Conservation (phyloP, 2,888 invertebrate genomes). For the Euproctis similis region DNA sequence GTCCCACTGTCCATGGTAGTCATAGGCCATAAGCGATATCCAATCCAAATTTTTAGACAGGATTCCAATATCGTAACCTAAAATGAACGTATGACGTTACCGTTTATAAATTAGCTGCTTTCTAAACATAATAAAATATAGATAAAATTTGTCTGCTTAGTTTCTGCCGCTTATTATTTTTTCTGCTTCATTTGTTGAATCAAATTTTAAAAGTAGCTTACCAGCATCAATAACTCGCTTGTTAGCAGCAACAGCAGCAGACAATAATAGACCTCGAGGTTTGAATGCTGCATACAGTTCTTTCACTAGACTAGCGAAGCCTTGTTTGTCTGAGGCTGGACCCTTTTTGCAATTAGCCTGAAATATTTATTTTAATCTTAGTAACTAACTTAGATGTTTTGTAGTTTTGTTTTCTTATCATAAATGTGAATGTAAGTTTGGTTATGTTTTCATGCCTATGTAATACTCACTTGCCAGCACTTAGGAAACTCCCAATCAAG, state of each 20-base stretch:
- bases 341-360: conserved; percentile 89
- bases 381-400: too few species aligned
- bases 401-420: too few species aligned
- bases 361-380: neutral
- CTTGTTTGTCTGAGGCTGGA: conserved; percentile 85
- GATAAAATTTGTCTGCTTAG: too few species aligned
- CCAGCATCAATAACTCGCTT: conserved; percentile 89
- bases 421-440: too few species aligned
- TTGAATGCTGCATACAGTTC: conserved; percentile 84
- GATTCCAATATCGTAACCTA: conserved; percentile 83
- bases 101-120: too few species aligned
- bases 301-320: conserved; percentile 83
- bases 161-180: too few species aligned
- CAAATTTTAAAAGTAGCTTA: too few species aligned
- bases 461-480: conserved; percentile 84
- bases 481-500: conserved; percentile 96
- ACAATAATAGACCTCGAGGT: conserved; percentile 82
- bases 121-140: too few species aligned
- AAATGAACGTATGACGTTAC: neutral
- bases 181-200: too few species aligned
- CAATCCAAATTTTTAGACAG: conserved; percentile 88
- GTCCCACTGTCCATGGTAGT: conserved; percentile 95
- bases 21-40: conserved; percentile 94
- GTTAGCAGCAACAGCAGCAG: conserved; percentile 90
- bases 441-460: too few species aligned